A percentile compares a stretch with the other conserved stretches of the same genome.
These are phyloP conservation scores for Carpatolechia fugitivella DNA, from an alignment of 2,888 invertebrate species.

Conservation along the genomic window DNA sequence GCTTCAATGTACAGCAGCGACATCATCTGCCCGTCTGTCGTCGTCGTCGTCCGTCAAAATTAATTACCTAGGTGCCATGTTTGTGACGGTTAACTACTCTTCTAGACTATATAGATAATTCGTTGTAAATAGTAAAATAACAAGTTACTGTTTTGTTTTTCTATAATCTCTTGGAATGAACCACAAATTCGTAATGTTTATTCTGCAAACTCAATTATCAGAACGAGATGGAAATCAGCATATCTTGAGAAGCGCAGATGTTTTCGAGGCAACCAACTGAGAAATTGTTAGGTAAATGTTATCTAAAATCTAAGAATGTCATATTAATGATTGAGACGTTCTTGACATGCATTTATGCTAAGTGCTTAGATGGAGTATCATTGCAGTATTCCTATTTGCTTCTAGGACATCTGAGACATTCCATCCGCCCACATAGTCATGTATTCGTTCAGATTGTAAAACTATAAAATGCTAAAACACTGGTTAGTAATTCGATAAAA, in stretches of 20 bases:
- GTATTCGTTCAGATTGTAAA: neutral
- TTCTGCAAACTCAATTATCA: too few relatives aligned
- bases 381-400: neutral
- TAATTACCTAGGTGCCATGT: too few relatives aligned
- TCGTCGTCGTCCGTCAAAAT: too few relatives aligned
- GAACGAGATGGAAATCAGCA: too few relatives aligned
- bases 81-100: too few relatives aligned
- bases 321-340: conserved; percentile 8
- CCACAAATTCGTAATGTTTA: too few relatives aligned
- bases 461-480: neutral
- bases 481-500: neutral
- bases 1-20: too few relatives aligned
- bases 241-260: neutral
- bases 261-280: neutral
- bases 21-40: too few relatives aligned
- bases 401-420: conserved; percentile 14
- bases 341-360: conserved; percentile 10
- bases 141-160: too few relatives aligned
- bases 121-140: too few relatives aligned
- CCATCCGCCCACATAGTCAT: neutral
- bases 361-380: neutral
- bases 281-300: neutral
- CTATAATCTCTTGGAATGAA: too few relatives aligned
- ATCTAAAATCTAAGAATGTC: neutral
- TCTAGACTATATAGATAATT: too few relatives aligned